phyloP scores from a whole-genome alignment of 2,113 vertebrate genomes.

The Pagrus major region DNA sequence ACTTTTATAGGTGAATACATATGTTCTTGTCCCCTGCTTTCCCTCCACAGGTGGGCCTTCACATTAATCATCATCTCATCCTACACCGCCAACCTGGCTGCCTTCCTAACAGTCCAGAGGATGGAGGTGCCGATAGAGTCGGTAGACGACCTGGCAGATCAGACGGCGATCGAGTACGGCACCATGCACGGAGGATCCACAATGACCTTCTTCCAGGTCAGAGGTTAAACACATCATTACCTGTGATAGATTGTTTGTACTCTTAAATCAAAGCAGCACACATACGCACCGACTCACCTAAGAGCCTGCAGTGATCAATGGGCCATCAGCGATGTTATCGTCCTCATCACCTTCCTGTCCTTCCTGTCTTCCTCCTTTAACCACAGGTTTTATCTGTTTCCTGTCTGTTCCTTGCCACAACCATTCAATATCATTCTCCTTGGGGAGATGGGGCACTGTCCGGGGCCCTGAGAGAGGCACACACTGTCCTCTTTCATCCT shows the following conservation, averaged over 20 bases:
- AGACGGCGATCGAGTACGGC: constrained; percentile 97
- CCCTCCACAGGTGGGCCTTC: constrained; percentile 93
- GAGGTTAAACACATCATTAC: constrained; percentile 35
- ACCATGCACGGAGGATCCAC: constrained; percentile 98
- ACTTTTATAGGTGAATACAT: constrained; percentile 52
- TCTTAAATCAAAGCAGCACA: constrained; percentile 6
- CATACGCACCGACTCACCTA: constrained; percentile 1
- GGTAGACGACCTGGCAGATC: constrained; percentile 96
- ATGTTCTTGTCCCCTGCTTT: constrained; percentile 45
- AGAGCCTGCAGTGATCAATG: constrained; percentile 57
- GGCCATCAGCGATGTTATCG: constrained; percentile 64
- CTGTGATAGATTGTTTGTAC: constrained; percentile 34
- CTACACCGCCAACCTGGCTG: constrained; percentile 97
- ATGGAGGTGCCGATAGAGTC: constrained; percentile 99
- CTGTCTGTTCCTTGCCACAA: constrained; percentile 63
- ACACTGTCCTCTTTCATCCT: constrained; percentile 50
- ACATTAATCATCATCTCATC: constrained; percentile 99
- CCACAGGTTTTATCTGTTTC: constrained; percentile 68
- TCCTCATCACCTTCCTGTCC: constrained; percentile 58
- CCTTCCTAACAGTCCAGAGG: constrained; percentile 96
- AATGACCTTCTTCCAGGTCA: constrained; percentile 99
- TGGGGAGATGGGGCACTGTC: constrained; percentile 36
- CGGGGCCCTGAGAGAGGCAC: constrained; percentile 25
- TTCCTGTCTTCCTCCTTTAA: constrained; percentile 48
- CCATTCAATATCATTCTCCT: constrained; percentile 68